Evolutionary conservation across 1,140 invertebrate species (phyloP).

Genomic region (Chlorops oryzae): DNA sequence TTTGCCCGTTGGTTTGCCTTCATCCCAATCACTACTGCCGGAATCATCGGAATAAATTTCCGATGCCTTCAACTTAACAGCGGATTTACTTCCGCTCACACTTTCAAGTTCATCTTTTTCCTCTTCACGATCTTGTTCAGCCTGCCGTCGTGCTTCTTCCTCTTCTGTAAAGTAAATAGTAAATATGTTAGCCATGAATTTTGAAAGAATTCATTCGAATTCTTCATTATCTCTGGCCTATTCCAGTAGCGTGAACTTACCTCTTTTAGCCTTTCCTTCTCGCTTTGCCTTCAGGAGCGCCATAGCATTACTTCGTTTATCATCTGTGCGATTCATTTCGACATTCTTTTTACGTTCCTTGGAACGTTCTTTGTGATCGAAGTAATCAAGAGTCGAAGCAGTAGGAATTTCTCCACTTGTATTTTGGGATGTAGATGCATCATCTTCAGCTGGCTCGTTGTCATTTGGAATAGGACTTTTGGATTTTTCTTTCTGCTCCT

Average conservation of each 20-base stretch:
- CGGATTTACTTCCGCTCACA: conserved; percentile 42
- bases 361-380: conserved; percentile 46
- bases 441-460: neutral
- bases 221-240: neutral
- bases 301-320: conserved; percentile 88
- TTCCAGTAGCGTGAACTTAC: conserved; percentile 26
- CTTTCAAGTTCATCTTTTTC: conserved; percentile 64
- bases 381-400: conserved; percentile 30
- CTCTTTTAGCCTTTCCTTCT: conserved; percentile 62
- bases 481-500: neutral
- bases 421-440: neutral
- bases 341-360: conserved; percentile 90
- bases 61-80: conserved; percentile 75
- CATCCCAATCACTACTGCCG: conserved; percentile 60
- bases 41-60: conserved; percentile 96
- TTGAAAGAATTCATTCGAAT: neutral
- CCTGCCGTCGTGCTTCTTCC: conserved; percentile 49
- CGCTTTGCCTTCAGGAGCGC: conserved; percentile 80
- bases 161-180: conserved; percentile 37
- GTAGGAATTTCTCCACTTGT: conserved; percentile 1
- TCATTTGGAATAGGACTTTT: too few species aligned
- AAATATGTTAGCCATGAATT: neutral
- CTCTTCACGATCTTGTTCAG: conserved; percentile 51
- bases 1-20: conserved; percentile 50
- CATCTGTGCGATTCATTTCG: conserved; percentile 74